Percentiles rank a stretch among this genome's conserved stretches.
Conservation (phyloP, 2,113 vertebrate species). For the Asarcornis scutulata region DNA sequence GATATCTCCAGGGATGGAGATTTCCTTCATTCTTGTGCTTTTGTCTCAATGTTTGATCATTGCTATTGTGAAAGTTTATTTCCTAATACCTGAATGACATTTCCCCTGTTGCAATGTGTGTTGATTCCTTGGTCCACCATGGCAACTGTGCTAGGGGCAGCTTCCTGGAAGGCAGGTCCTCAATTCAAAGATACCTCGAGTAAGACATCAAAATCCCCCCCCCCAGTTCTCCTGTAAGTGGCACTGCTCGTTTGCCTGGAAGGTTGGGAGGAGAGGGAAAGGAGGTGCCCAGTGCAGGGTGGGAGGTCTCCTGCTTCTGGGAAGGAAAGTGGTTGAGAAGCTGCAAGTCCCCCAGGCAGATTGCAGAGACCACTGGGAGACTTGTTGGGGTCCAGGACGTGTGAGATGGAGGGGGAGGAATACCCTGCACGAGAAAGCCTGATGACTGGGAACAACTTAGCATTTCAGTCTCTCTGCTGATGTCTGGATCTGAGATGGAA, state of each 20-base stretch:
- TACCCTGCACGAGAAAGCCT: neutral
- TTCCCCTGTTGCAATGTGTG: neutral
- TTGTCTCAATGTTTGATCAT: neutral
- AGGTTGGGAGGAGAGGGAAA: neutral
- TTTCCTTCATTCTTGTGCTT: neutral
- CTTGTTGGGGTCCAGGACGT: neutral
- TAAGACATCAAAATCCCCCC: neutral
- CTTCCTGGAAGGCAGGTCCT: no score
- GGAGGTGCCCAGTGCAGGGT: neutral
- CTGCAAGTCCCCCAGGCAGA: neutral
- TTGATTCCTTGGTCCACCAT: neutral
- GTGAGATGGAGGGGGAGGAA: neutral
- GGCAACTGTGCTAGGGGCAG: neutral
- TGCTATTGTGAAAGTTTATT: neutral
- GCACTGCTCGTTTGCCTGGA: neutral
- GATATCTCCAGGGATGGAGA: neutral
- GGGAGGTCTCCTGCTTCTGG: neutral
- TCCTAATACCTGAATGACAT: neutral
- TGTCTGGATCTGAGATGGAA: neutral
- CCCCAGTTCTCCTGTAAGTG: neutral
- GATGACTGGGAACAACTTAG: accelerated
- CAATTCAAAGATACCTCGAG: neutral
- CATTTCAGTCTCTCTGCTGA: neutral
- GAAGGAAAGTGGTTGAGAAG: neutral
- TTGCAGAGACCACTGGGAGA: neutral